phyloP scores from a whole-genome alignment of 53 echinoderm and acorn worm species.

The Astropecten irregularis region DNA sequence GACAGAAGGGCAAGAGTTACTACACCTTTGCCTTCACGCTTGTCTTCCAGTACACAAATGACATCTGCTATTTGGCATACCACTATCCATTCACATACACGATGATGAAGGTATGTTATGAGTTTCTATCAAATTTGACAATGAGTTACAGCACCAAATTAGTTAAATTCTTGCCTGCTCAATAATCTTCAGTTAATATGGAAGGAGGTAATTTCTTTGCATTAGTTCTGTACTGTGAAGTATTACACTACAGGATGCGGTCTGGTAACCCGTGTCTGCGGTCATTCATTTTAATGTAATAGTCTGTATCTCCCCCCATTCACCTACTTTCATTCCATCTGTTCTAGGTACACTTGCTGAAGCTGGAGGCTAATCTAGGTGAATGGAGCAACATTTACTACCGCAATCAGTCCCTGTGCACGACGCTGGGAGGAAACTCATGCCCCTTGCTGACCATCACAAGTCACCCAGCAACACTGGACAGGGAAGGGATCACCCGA shows the following conservation, averaged over 20 bases:
- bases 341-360: constrained; percentile 80
- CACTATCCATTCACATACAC: constrained; percentile 96
- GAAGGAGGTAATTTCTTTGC: no score
- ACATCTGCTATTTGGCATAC: constrained; percentile 93
- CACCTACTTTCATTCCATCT: no score
- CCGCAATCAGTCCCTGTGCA: constrained; percentile 74
- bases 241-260: no score
- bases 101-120: constrained; percentile 77
- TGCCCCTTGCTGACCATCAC: constrained; percentile 90
- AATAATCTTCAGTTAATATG: no score
- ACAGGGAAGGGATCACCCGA: constrained; percentile 77
- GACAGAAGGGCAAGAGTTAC: constrained; percentile 96
- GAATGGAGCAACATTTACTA: constrained; percentile 88
- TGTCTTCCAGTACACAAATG: constrained; percentile 77
- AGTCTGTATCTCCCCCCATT: no score
- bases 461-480: constrained; percentile 69
- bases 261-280: no score
- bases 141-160: no score
- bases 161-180: no score
- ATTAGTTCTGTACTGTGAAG: no score
- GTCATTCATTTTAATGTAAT: no score
- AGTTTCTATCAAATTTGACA: not conserved
- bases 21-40: constrained; percentile 79
- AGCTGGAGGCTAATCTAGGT: constrained; percentile 77
- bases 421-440: constrained; percentile 76